Evolutionary conservation across 30 jellyfish, hydroid and myxozoan genomes (phyloP), one percentile per base, ranked within the genome.

Genomic region (Calvadosia cruxmelitensis): DNA sequence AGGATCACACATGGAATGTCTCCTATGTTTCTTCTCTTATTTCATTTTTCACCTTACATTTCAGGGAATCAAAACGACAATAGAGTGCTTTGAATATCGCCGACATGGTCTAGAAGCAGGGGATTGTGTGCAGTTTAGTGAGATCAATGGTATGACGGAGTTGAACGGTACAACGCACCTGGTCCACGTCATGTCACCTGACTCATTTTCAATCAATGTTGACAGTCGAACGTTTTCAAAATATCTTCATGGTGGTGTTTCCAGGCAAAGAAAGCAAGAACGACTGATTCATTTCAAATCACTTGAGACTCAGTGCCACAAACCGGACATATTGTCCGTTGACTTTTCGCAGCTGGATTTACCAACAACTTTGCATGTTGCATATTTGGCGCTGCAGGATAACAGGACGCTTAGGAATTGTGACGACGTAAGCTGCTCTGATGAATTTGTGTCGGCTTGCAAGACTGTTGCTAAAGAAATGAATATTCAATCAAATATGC

Each of bases 161-260:
- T 53, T 86, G 35, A 86, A 86, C 57, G 85, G 80, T 3, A 76
- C 30, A 29, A 3, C 72, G 16, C 75, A 68, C 51, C 29, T 27
- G 10, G 78, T 80, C 31, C 26, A 80, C 23, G 72, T 42, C 75
- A 57, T 65, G 12, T 64, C 86, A 1, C 80, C 94, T n/a, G 52
- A 69, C 70, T 25, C 70, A 33, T 33, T 86, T 3, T 73, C 67
- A 51, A 74, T 86, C 24, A 50, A 79, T 34, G 57, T 82, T 75
- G 94, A 86, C 52, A 79, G 93, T 2, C 52, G 92, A 23, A 15
- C 79, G 15, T 78, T 63, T 74, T 16, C 29, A 23, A 72, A 71
- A 26, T 86, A 86, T 50, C 68, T 12, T 31, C 92, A 79, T 53
- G 94, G 96, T n/a, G 96, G 96, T 25, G 74, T 74, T 49, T 73